These are phyloP conservation scores for Thecophora atra DNA, from an alignment of 2,888 invertebrate genomes.

Conservation along the genomic window DNA sequence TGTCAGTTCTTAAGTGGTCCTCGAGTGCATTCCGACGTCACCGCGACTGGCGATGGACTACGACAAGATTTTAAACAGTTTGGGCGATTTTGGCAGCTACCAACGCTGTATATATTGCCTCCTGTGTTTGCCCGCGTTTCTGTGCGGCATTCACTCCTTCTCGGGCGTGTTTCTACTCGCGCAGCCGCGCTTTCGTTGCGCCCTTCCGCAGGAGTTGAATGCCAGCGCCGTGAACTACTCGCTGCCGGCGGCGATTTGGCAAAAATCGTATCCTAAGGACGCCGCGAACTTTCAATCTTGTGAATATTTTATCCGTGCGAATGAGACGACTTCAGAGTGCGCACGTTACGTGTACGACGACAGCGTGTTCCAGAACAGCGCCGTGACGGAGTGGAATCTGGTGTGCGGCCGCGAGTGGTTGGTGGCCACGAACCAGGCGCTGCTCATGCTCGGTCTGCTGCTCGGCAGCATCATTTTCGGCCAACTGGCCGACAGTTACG, in stretches of 20 bases:
- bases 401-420: constrained; percentile 74
- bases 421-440: constrained; percentile 73
- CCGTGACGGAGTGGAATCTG: constrained; percentile 76
- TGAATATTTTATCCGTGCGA: constrained; percentile 3
- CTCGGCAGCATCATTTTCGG: constrained; percentile 78
- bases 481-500: constrained; percentile 76
- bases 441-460: constrained; percentile 76
- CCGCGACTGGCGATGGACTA: constrained; percentile 73
- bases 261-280: constrained; percentile 70
- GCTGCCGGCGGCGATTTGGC: constrained; percentile 66
- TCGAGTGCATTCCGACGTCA: not conserved
- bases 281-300: constrained; percentile 56
- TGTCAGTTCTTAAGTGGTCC: not conserved
- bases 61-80: constrained; percentile 74
- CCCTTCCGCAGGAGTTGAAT: constrained; percentile 69
- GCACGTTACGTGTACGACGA: constrained; percentile 71
- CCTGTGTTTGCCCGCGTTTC: constrained; percentile 75
- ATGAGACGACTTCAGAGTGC: constrained; percentile 68
- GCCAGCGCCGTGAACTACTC: constrained; percentile 57
- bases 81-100: constrained; percentile 74
- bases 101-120: constrained; percentile 73
- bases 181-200: constrained; percentile 73
- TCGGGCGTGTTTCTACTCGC: constrained; percentile 77
- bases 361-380: constrained; percentile 71
- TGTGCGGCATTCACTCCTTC: constrained; percentile 78